Evolutionary conservation across 2,888 invertebrate genomes (phyloP), one percentile per base, ranked within the genome.

Genomic region (Arge pagana): DNA sequence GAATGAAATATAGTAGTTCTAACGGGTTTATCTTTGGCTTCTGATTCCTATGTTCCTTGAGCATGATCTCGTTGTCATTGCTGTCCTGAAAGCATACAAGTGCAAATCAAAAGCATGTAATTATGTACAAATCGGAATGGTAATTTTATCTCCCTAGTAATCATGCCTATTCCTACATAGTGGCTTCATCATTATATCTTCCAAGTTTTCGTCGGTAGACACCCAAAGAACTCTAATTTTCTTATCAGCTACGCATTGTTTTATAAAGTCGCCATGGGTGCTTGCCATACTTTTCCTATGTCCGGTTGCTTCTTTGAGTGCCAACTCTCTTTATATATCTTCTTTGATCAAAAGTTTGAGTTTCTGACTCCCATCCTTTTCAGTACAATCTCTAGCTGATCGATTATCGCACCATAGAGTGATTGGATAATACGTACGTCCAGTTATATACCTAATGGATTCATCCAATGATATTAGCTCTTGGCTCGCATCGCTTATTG

Each of bases 401-500:
- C 33, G 24, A 33, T 53, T 53, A 21, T 53, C 50, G 43, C 50
- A 53, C 42, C 50, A 45, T 11, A 50, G n/a, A 10, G 50, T 53
- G 6, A 50, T 35, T 19, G 53, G 53, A 50, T 16, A 50, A 3
- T 56, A 10, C 6, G 56, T 57, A 31, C 30, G 19, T 15, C 53
- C 54, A 19, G 56, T 40, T 10, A 60, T 50, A 31, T 53, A 31
- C 48, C 53, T 55, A 11, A 57, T 49, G 3, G 53, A 28, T 42
- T 61, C 56, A 30, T 57, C 54, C 28, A 59, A 28, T 5, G 60
- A 56, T 23, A 60, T 55, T 11, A 62, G 4, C 23, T 60, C 55
- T 39, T 60, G 48, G 26, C 60, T 59, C 2, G 54, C 49, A 2
- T 59, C 56, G 30, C 59, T 60, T 54, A 60, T 60, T 4, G 59